phyloP scores from a whole-genome alignment of 2,888 invertebrate genomes.

The Rhyacophila evoluta region DNA sequence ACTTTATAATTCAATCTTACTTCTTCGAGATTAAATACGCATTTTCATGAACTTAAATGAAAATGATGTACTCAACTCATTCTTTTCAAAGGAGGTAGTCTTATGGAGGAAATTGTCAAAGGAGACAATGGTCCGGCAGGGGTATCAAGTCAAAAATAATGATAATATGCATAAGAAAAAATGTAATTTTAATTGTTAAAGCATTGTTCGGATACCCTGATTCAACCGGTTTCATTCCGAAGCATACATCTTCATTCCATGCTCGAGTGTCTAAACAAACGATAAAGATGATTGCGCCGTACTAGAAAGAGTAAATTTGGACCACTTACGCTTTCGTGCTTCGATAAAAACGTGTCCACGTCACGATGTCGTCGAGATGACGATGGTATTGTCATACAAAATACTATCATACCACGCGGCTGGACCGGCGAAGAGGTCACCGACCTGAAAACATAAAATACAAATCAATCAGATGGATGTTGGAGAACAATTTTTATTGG shows the following conservation, averaged over 20 bases:
- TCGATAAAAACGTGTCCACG: neutral
- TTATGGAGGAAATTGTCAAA: no score
- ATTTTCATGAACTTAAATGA: no score
- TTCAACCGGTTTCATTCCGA: neutral
- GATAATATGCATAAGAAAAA: no score
- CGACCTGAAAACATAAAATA: neutral
- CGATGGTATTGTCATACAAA: neutral
- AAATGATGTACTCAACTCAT: no score
- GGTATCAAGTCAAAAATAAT: no score
- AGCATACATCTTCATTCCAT: neutral
- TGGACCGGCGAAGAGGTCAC: neutral
- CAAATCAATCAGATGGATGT: slow-evolving; percentile 1
- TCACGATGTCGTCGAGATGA: neutral
- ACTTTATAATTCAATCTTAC: no score
- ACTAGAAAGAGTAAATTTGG: neutral
- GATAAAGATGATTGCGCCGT: neutral
- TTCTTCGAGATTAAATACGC: no score
- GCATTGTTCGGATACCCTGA: no score
- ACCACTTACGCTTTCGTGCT: neutral
- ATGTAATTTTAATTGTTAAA: no score
- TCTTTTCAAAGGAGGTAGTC: no score
- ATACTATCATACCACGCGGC: neutral
- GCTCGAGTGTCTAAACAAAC: slow-evolving; percentile 16
- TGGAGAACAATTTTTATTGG: neutral
- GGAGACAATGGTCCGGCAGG: no score